A percentile compares a stretch with the other conserved stretches of the same genome.
These are phyloP conservation scores for Ypsolopha sequella DNA, from an alignment of 2,888 invertebrate genomes.

Conservation along the genomic window DNA sequence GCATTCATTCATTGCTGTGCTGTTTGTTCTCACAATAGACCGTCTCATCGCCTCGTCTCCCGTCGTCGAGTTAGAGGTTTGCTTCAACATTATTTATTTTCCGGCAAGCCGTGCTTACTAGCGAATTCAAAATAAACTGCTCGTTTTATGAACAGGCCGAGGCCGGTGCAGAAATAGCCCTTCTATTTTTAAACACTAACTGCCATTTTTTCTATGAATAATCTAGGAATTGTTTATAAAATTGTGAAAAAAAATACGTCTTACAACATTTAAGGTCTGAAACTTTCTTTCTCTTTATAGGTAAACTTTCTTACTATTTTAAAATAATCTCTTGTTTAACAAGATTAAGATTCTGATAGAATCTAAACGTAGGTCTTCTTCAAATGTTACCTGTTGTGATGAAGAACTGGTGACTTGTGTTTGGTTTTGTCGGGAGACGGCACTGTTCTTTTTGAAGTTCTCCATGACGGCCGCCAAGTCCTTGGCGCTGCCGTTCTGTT, in stretches of 20 bases:
- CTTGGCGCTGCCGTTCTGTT: conserved; percentile 63
- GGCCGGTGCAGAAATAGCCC: conserved; percentile 37
- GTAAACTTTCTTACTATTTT: too few relatives aligned
- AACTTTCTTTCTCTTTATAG: too few relatives aligned
- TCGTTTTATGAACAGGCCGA: conserved; percentile 44
- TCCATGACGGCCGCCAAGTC: conserved; percentile 79
- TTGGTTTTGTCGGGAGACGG: conserved; percentile 57
- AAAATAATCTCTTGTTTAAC: too few relatives aligned
- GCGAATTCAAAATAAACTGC: conserved; percentile 49
- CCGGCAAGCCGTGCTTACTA: conserved; percentile 31
- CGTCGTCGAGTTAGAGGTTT: background rate
- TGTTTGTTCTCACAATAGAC: background rate
- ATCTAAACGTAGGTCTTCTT: too few relatives aligned
- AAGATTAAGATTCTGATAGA: too few relatives aligned
- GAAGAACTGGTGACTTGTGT: conserved; percentile 69
- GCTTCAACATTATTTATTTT: conserved; percentile 16
- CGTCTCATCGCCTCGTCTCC: background rate
- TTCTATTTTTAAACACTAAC: conserved; percentile 7
- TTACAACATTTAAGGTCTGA: too few relatives aligned
- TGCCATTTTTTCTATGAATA: conserved; percentile 5
- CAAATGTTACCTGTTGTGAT: conserved; percentile 59
- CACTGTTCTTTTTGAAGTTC: conserved; percentile 78
- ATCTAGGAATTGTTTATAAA: conserved; percentile 2
- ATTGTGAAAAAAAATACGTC: too few relatives aligned
- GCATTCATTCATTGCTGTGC: too few relatives aligned